Base-by-base conservation (phyloP, 2,113 vertebrate species). In the Seriola dumerili region DNA sequence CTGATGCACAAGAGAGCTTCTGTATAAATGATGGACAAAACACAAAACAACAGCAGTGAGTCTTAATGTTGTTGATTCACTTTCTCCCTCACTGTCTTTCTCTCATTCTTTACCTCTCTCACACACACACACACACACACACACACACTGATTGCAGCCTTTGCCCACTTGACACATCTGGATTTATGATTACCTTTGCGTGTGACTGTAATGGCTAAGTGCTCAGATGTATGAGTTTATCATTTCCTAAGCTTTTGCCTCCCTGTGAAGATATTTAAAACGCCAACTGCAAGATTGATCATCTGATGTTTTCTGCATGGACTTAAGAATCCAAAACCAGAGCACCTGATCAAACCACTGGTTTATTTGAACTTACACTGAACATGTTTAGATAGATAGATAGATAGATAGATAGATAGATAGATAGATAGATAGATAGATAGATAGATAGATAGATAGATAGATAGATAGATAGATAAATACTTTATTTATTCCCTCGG, bases 281-380 rank as follows among this genome's bases (percentile, higher is more conserved):
- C 17, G 3, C n/a, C 23, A 74, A 55, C 6, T 63, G 19, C 9
- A 67, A 40, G 48, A 65, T 10, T 29, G 14, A 34, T 67, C 10
- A 46, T 55, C 13, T 17, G 25, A 55, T 2, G 14, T 71, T 48
- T 25, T 34, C 34, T 61, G 25, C 32, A 73, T 9, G 19, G 58
- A 40, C 21, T 42, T 42, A 42, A 42, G 8, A 67, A 67, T 29
- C 12, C 9, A 59, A 72, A 72, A 38, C 21, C n/a, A n/a, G 1
- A 54, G 32, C 42, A 69, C 5, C 29, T 77, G 44, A 29, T 72
- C 11, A 69, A 72, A 74, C 36, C 29, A 42, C n/a, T 57, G 25
- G 4, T 91, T 80, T 87, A 82, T 85, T 85, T 78, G 7, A 1
- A 52, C 72, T 78, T 13, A 36, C n/a, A 34, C 66, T 71, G 12